phyloP scores from a whole-genome alignment of 2,113 vertebrate genomes.

The Spea bombifrons region DNA sequence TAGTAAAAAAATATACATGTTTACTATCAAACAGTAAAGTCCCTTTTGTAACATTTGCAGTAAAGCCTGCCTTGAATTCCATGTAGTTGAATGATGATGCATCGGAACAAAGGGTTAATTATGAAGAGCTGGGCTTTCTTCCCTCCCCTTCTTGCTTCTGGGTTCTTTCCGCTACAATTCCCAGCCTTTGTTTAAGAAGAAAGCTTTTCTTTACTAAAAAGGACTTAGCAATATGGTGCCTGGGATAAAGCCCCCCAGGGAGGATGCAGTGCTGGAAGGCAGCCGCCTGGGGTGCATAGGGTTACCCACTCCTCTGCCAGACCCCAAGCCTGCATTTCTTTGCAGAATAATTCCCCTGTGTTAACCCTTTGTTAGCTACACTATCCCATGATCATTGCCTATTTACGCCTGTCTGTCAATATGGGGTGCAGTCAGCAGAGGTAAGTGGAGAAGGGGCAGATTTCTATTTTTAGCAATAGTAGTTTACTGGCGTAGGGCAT shows the following conservation, averaged over 20 bases:
- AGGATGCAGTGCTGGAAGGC: not conserved
- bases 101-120: not conserved
- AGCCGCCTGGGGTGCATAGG: not conserved
- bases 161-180: not conserved
- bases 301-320: not conserved
- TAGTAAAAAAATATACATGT: no score
- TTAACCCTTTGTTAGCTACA: not conserved
- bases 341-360: not conserved
- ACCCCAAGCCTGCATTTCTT: not conserved
- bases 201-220: constrained; percentile 3
- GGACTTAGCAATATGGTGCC: not conserved
- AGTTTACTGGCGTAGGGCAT: no score
- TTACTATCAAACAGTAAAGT: no score
- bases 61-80: no score
- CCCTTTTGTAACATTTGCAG: no score
- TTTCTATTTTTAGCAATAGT: no score
- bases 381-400: not conserved
- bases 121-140: not conserved
- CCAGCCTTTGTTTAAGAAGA: not conserved
- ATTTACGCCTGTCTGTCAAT: not conserved
- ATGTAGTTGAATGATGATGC: no score
- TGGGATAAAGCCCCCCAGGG: not conserved
- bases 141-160: not conserved
- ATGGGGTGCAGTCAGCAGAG: not conserved
- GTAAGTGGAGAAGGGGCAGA: no score